phyloP scores from a whole-genome alignment of 1,140 invertebrate genomes.

The Thaumetopoea pityocampa region DNA sequence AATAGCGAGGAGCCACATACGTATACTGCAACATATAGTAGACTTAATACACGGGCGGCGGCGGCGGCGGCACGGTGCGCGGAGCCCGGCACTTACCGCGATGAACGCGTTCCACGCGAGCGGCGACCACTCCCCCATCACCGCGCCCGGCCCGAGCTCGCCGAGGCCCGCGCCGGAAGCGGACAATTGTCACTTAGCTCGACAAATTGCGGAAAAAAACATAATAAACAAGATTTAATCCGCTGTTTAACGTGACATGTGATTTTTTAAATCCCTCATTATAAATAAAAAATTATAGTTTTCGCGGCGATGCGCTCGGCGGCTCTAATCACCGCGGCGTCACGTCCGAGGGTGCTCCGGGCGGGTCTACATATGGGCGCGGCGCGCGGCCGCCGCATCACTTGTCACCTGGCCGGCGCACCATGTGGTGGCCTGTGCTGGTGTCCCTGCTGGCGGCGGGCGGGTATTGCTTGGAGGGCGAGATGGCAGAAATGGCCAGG shows the following conservation, averaged over 20 bases:
- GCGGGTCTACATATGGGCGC: slow-evolving; percentile 27
- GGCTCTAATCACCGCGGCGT: slow-evolving; percentile 29
- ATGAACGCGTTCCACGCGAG: too few species aligned
- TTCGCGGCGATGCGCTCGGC: slow-evolving; percentile 19
- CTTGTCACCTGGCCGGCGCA: not conserved
- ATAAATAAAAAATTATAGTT: slow-evolving; percentile 30
- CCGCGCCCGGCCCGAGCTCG: too few species aligned
- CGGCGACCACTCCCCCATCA: too few species aligned
- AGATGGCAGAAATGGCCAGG: slow-evolving; percentile 55
- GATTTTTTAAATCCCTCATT: slow-evolving; percentile 37
- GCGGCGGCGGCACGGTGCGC: too few species aligned
- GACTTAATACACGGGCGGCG: too few species aligned
- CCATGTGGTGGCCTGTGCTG: slow-evolving; percentile 1
- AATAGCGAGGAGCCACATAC: too few species aligned
- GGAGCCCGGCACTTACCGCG: too few species aligned
- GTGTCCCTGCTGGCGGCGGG: slow-evolving; percentile 10
- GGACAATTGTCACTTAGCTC: too few species aligned
- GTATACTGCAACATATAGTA: too few species aligned
- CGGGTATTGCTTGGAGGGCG: slow-evolving; percentile 35
- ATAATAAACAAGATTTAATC: slow-evolving; percentile 15
- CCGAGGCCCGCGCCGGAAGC: too few species aligned
- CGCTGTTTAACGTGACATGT: slow-evolving; percentile 16
- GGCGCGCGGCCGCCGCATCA: not conserved
- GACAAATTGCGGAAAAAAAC: too few species aligned
- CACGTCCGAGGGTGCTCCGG: slow-evolving; percentile 19